A percentile compares a stretch with the other conserved stretches of the same genome.
Evolutionary conservation across 2,113 vertebrate species (phyloP).

Genomic region (Asarcornis scutulata): DNA sequence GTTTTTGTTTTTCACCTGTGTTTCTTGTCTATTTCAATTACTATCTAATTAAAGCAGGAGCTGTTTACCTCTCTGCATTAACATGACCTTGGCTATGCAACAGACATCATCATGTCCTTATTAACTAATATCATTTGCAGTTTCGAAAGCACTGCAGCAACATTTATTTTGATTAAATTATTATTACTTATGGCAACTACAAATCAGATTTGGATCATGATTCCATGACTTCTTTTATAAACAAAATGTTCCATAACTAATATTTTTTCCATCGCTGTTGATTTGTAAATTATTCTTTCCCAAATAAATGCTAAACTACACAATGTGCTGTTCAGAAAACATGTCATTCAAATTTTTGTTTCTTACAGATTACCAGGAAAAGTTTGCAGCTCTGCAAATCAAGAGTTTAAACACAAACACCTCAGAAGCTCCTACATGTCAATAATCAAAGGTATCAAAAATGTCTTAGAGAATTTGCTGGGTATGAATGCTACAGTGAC

Average conservation of each 20-base stretch:
- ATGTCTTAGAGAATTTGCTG: not conserved
- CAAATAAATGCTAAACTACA: not conserved
- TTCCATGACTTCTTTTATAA: not conserved
- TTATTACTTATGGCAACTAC: not conserved
- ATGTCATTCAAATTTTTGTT: accelerated
- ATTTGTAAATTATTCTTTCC: not conserved
- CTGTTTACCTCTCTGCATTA: not conserved
- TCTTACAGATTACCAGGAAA: not conserved
- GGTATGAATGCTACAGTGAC: not conserved
- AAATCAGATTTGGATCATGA: not conserved
- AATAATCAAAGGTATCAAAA: not conserved
- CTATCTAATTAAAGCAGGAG: not conserved
- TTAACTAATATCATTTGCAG: not conserved
- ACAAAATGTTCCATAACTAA: not conserved
- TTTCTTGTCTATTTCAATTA: not conserved
- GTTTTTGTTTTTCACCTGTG: not conserved
- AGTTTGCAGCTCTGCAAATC: not conserved
- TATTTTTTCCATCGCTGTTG: not conserved
- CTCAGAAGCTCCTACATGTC: not conserved
- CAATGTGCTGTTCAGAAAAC: not conserved
- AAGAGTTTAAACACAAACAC: not conserved
- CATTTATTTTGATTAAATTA: not conserved
- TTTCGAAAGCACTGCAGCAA: not conserved
- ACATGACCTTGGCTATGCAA: not conserved
- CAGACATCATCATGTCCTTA: not conserved